These are phyloP conservation scores for Aptenodytes forsteri DNA, from an alignment of 2,113 vertebrate genomes.

Conservation along the genomic window DNA sequence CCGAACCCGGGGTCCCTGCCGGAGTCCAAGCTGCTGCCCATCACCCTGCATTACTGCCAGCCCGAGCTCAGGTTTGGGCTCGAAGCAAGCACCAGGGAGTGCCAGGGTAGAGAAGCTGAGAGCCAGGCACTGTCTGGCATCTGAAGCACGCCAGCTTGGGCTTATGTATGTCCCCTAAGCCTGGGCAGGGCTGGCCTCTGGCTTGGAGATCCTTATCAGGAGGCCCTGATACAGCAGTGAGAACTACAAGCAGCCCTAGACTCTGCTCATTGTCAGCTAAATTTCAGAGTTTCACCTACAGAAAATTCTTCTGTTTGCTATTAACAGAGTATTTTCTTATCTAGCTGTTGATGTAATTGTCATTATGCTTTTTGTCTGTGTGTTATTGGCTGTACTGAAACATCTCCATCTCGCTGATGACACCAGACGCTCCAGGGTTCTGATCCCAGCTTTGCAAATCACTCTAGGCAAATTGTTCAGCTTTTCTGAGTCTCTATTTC, in stretches of 20 bases:
- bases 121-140: background rate
- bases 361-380: background rate
- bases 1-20: rapidly evolving
- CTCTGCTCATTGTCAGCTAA: background rate
- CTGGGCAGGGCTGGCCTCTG: background rate
- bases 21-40: background rate
- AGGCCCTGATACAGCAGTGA: no score
- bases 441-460: background rate
- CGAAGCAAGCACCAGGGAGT: background rate
- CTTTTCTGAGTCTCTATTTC: background rate
- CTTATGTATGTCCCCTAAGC: rapidly evolving
- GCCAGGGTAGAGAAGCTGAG: background rate
- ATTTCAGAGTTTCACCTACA: background rate
- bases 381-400: background rate
- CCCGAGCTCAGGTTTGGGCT: background rate
- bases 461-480: background rate
- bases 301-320: background rate
- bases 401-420: background rate
- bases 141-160: rapidly evolving
- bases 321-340: background rate
- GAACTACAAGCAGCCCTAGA: background rate
- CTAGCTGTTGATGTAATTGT: background rate
- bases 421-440: background rate
- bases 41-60: background rate
- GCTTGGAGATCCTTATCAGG: rapidly evolving